Conservation (phyloP, 1,140 invertebrate genomes). For the Calycopis cecrops region DNA sequence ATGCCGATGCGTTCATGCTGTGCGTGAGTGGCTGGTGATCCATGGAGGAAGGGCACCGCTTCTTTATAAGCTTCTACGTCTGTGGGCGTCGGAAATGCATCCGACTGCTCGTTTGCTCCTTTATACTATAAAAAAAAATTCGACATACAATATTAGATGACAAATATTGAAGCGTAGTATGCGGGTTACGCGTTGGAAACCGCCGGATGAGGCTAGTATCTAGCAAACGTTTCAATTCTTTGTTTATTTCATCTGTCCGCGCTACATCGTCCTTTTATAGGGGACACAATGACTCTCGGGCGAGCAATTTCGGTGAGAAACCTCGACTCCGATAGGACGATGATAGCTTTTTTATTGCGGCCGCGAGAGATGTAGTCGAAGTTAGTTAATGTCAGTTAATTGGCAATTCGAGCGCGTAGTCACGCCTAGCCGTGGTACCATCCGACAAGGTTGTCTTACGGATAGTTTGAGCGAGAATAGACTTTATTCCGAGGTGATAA, state of each 20-base stretch:
- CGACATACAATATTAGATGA: too few species aligned
- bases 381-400: conserved; percentile 53
- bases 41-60: too few species aligned
- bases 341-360: conserved; percentile 38
- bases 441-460: neutral
- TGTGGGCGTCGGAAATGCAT: too few species aligned
- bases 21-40: too few species aligned
- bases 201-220: too few species aligned
- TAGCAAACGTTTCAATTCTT: too few species aligned
- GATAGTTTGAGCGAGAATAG: neutral
- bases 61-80: too few species aligned
- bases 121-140: too few species aligned
- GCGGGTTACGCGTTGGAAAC: too few species aligned
- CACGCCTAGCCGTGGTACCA: conserved; percentile 33
- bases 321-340: conserved; percentile 20
- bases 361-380: conserved; percentile 43
- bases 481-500: neutral
- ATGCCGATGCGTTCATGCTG: too few species aligned
- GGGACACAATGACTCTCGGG: conserved; percentile 22
- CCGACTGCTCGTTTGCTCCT: too few species aligned
- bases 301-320: conserved; percentile 25
- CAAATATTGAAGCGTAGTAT: too few species aligned
- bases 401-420: conserved; percentile 53
- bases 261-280: conserved; percentile 9
- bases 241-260: conserved; percentile 3